phyloP scores from a whole-genome alignment of 2,113 vertebrate species.

The Lepisosteus osseus region DNA sequence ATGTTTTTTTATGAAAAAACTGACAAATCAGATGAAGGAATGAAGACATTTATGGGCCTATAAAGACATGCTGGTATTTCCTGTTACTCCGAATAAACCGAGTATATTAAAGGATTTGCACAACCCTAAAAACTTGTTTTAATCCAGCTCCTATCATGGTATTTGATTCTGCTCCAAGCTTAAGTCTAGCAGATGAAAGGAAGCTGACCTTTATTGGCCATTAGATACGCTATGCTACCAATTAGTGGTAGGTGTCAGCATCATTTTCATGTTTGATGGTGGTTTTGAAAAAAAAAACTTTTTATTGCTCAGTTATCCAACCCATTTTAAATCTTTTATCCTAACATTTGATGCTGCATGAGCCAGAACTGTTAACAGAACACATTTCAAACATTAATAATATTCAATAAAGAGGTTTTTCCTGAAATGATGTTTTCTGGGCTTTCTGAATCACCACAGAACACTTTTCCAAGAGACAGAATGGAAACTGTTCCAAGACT shows the following conservation, averaged over 20 bases:
- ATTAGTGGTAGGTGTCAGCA: not conserved
- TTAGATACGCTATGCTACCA: not conserved
- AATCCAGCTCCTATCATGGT: not conserved
- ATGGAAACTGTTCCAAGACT: slow-evolving; percentile 60
- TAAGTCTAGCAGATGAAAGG: not conserved
- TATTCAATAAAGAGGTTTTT: slow-evolving; percentile 31
- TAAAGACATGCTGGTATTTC: no score
- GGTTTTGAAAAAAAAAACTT: not conserved
- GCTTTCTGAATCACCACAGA: slow-evolving; percentile 53
- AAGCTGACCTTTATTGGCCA: not conserved
- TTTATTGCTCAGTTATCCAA: not conserved
- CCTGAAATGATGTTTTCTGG: slow-evolving; percentile 45
- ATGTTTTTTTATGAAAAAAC: no score
- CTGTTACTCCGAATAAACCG: no score
- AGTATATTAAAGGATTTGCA: no score
- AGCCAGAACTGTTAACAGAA: no score
- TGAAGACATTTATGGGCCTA: no score
- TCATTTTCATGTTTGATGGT: slow-evolving; percentile 7
- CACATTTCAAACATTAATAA: slow-evolving; percentile 4
- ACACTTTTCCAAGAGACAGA: slow-evolving; percentile 56
- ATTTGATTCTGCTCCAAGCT: not conserved
- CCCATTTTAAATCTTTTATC: no score
- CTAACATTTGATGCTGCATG: no score
- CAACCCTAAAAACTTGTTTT: no score
- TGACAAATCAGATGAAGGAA: no score